Base-by-base conservation (phyloP, 2,113 vertebrate genomes). In the Trachemys scripta region DNA sequence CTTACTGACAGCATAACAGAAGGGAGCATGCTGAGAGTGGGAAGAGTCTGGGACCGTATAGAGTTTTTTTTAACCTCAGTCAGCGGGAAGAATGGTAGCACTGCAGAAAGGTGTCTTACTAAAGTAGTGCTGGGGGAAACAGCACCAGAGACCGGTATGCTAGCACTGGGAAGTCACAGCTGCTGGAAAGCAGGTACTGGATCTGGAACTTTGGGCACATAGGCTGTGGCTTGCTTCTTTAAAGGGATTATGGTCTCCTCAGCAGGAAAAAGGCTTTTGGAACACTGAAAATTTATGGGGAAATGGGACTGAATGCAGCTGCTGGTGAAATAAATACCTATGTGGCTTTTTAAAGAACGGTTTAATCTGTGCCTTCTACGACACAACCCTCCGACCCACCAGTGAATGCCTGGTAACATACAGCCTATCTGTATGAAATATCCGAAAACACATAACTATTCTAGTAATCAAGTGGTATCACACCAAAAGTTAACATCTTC, bases 181-280 rank as follows among this genome's bases (percentile, higher is more conserved):
- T 10, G 47, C 93, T 49, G 89, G 90, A 92, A 31, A 87, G 91
- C 96, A 86, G 88, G 93, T 86, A 3, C 29, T 57, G 16, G 89
- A 27, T 12, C 80, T 81, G 90, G 93, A 95, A 85, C 92, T 85
- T 75, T 13, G 85, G 14, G 51, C 49, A 89, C 25, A n/a, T n/a
- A 35, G 59, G 76, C 80, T 72, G 83, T 79, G 10, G 50, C 5
- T 93, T 35, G 54, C 85, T 93, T 91, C 79, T 76, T 69, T 87
- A 96, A 65, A 59, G 84, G 90, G 79, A 93, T 88, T 90, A 94
- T 38, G 3, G 19, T 25, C 65, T 95, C 89, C 85, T 90, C 90
- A 84, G 78, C 45, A 95, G 81, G 75, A 53, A 90, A 92, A 89
- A 53, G 65, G n/a, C 35, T 20, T 38, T 69, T 19, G 35, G 24